Evolutionary conservation across 1,140 invertebrate genomes (phyloP).

Genomic region (Hydropsyche tenuis): DNA sequence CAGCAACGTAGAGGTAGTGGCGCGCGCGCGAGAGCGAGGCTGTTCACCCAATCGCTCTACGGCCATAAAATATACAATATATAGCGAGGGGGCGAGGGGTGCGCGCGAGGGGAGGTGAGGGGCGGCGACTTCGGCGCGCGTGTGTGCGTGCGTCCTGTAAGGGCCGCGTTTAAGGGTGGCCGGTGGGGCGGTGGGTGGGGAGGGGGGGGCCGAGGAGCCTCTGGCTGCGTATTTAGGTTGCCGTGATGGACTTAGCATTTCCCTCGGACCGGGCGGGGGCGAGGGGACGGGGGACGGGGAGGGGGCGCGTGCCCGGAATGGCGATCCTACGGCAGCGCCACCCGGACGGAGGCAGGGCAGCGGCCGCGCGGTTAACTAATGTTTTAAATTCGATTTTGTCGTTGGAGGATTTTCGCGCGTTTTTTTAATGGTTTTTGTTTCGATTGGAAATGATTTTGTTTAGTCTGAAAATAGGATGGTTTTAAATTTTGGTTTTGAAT

Average conservation of each 20-base stretch:
- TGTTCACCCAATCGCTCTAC: slow-evolving; percentile 46
- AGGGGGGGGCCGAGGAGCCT: background rate
- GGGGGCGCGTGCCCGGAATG: slow-evolving; percentile 48
- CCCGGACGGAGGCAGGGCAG: background rate
- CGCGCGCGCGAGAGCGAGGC: slow-evolving; percentile 23
- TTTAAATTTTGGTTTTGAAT: no score
- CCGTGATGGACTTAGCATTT: slow-evolving; percentile 51
- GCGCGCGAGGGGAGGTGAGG: background rate
- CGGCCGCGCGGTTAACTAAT: background rate
- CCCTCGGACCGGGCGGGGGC: slow-evolving; percentile 41
- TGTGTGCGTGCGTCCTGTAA: no score
- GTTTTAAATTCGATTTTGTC: no score
- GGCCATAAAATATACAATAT: slow-evolving; percentile 49
- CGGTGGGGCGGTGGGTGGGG: background rate
- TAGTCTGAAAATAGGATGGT: no score
- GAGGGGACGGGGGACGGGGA: slow-evolving; percentile 36
- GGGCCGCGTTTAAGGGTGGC: background rate
- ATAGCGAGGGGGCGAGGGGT: background rate
- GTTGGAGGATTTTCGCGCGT: no score
- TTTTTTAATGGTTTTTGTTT: no score
- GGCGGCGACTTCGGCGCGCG: background rate
- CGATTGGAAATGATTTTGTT: no score
- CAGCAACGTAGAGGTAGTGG: slow-evolving; percentile 13
- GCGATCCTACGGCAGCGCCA: slow-evolving; percentile 43
- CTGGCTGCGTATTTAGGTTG: slow-evolving; percentile 49